Conservation (phyloP, 1,140 invertebrate genomes). For the Cylas formicarius region DNA sequence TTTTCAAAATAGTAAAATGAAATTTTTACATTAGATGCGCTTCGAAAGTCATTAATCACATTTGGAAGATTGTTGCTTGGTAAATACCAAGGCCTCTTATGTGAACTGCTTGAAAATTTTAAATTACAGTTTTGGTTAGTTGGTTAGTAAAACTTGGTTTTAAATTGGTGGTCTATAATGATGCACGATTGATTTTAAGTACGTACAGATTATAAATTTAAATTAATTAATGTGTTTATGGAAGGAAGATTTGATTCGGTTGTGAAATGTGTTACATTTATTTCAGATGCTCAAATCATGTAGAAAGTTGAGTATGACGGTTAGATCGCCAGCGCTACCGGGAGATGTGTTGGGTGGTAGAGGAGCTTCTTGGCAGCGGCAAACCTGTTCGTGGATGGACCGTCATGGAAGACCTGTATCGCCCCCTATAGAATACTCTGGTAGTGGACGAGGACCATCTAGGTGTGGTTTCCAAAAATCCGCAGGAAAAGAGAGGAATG, state of each 20-base stretch:
- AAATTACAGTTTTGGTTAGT: too few relatives aligned
- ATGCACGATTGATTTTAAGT: too few relatives aligned
- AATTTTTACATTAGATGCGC: too few relatives aligned
- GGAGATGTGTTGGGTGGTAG: constrained; percentile 43
- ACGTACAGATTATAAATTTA: too few relatives aligned
- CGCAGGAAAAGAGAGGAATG: constrained; percentile 51
- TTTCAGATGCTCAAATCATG: constrained; percentile 82
- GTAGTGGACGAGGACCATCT: constrained; percentile 41
- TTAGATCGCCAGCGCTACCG: constrained; percentile 58
- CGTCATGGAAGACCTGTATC: constrained; percentile 78
- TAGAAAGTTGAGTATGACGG: constrained; percentile 77
- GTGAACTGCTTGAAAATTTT: too few relatives aligned
- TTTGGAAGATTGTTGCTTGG: too few relatives aligned
- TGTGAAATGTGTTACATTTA: neutral
- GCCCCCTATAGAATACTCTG: constrained; percentile 61
- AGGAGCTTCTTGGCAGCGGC: constrained; percentile 54
- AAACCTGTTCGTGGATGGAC: constrained; percentile 89
- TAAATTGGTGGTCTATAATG: too few relatives aligned
- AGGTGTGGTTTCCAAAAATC: constrained; percentile 45
- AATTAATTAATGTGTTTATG: too few relatives aligned
- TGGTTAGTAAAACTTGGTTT: too few relatives aligned
- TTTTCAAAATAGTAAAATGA: too few relatives aligned
- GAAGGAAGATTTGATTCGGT: neutral
- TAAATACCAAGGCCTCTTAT: too few relatives aligned
- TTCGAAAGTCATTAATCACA: too few relatives aligned